phyloP scores from a whole-genome alignment of 2,888 invertebrate genomes.

The Himalopsyche kuldschensis region DNA sequence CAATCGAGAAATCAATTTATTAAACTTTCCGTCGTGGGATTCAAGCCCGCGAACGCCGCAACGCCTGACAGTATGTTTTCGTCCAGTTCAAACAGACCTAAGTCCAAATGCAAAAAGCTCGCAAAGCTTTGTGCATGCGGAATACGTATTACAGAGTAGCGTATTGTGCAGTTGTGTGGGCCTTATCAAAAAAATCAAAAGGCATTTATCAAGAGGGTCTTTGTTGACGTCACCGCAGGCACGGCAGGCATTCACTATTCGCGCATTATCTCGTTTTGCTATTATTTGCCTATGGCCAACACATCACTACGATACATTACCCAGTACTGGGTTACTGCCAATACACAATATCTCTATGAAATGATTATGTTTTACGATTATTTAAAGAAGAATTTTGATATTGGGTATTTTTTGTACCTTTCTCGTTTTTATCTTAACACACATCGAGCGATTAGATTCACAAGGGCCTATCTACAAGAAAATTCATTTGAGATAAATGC shows the following conservation, averaged over 20 bases:
- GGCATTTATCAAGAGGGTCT: conserved; percentile 5
- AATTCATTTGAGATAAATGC: too few relatives aligned
- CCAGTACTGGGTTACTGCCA: too few relatives aligned
- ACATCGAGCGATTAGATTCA: too few relatives aligned
- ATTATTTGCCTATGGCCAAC: neutral
- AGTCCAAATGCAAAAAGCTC: neutral
- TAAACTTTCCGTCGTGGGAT: too few relatives aligned
- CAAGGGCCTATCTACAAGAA: too few relatives aligned
- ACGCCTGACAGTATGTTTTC: neutral
- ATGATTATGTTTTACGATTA: too few relatives aligned
- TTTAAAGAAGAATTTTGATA: too few relatives aligned
- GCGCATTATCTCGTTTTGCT: neutral
- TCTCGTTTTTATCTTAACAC: too few relatives aligned
- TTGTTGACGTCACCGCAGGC: conserved; percentile 6
- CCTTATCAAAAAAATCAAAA: conserved; percentile 11
- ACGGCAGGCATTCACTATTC: neutral
- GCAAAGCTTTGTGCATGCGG: neutral
- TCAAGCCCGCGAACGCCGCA: too few relatives aligned
- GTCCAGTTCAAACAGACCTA: neutral
- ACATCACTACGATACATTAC: neutral
- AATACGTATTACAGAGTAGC: neutral
- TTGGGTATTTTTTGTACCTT: too few relatives aligned
- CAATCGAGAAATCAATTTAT: too few relatives aligned
- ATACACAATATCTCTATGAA: too few relatives aligned
- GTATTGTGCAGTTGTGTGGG: neutral